Base-by-base conservation (phyloP, 2,113 vertebrate species). In the Leptodactylus fuscus region DNA sequence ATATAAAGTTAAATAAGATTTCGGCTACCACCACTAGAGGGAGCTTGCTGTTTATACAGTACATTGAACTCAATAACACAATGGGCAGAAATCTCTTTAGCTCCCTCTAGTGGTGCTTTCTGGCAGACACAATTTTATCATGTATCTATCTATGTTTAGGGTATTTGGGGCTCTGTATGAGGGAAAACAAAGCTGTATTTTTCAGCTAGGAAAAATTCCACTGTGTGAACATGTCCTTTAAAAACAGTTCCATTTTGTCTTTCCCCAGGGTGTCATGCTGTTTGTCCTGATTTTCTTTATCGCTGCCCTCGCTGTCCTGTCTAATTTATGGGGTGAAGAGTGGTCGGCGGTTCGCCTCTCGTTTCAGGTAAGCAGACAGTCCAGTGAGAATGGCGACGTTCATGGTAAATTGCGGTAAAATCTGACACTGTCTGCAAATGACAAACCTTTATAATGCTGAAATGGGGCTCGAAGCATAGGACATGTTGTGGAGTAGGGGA, bases 261-360 rank as follows among this genome's bases (percentile, higher is more conserved):
- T 44, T 44, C 9, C 9, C 10, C 87, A 97, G 96, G 93, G 94
- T 4, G 94, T 94, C 73, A 95, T 94, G 41, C 87, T 95, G 83
- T 78, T 96, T 12, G 93, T 94, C 0, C 62, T 97, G 80, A 65
- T 1, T 2, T 92, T 96, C 87, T 94, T 94, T 4, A 22, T 94
- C 36, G 87, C 91, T 0, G 93, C 90, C 24, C 94, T 95, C 0
- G 90, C 91, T 0, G 79, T 94, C 55, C 83, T 97, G 41, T 95
- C 93, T 0, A 86, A 95, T 48, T 88, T 95, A 22, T 96, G 96
- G 96, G 89, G 87, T 58, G 93, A 93, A 87, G 94, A 95, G 12
- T 95, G 94, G 95, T 94, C 92, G 75, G 95, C 95, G 0, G 93
- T 96, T 6, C 91, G 89, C 0, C 92, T 97, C 27, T 97, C 96